Conservation (phyloP, 2,797 vertebrate genomes). For the Botia kubotai region DNA sequence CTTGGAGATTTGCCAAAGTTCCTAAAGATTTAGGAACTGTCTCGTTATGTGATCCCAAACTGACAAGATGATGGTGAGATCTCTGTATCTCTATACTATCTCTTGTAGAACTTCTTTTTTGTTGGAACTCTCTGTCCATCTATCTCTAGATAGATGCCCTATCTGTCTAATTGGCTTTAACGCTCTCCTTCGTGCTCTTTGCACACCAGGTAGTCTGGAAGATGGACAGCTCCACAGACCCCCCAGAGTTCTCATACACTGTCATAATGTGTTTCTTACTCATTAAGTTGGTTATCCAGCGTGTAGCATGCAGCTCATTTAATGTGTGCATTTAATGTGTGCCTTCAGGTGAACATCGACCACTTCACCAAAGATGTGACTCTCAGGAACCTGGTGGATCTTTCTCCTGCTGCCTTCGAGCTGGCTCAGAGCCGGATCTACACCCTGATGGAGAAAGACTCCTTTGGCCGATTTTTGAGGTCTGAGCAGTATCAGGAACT, state of each 20-base stretch:
- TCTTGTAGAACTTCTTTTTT: too few relatives aligned
- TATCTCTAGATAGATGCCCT: too few relatives aligned
- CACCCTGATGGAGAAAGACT: constrained; percentile 97
- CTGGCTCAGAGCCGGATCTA: constrained; percentile 92
- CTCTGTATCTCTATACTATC: too few relatives aligned
- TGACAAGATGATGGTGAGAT: too few relatives aligned
- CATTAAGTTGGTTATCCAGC: neutral
- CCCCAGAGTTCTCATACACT: constrained; percentile 4
- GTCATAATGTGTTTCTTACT: constrained; percentile 8
- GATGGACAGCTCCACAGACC: neutral
- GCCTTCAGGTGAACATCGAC: constrained; percentile 83
- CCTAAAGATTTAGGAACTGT: too few relatives aligned
- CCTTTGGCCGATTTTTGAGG: constrained; percentile 90
- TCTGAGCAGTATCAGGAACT: constrained; percentile 90
- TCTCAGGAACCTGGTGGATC: constrained; percentile 89
- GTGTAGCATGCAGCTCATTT: neutral
- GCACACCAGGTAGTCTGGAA: neutral
- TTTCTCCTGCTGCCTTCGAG: constrained; percentile 86
- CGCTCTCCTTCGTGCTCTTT: neutral
- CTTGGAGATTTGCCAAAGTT: too few relatives aligned
- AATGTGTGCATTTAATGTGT: neutral
- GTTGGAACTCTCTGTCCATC: too few relatives aligned
- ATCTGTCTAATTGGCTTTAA: constrained; percentile 23
- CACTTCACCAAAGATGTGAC: constrained; percentile 93
- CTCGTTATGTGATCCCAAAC: too few relatives aligned